These are phyloP conservation scores for Cyphomyrus plagiostoma DNA, from an alignment of 2,113 vertebrate genomes.

Conservation along the genomic window DNA sequence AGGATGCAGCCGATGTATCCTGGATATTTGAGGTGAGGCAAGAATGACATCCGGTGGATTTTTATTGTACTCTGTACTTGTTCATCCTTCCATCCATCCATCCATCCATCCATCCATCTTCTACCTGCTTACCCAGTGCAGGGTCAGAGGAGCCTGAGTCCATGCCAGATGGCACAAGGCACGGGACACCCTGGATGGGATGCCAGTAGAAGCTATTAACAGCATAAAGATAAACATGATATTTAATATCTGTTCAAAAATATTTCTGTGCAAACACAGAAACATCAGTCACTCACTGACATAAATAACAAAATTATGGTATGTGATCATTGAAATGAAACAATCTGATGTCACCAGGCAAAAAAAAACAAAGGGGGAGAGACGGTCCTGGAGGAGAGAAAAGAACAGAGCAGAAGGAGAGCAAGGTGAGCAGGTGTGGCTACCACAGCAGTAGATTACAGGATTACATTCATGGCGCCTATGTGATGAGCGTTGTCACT, in stretches of 20 bases:
- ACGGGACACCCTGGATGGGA: neutral
- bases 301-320: neutral
- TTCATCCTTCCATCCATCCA: neutral
- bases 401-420: neutral
- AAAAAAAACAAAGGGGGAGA: neutral
- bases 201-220: neutral
- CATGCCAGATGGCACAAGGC: neutral
- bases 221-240: neutral
- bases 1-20: neutral
- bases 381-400: neutral
- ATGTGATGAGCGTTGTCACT: constrained; percentile 53
- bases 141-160: neutral
- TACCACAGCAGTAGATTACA: constrained; percentile 53
- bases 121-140: neutral
- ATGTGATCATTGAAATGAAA: neutral
- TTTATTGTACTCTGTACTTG: neutral
- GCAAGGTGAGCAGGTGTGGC: constrained; percentile 42
- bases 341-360: neutral
- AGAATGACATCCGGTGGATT: neutral
- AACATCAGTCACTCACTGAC: neutral
- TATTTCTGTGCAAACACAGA: neutral
- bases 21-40: neutral
- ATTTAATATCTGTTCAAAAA: neutral
- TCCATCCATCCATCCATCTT: neutral
- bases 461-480: constrained; percentile 56